Percentiles rank a stretch among this genome's conserved stretches.
Conservation (phyloP, 2,888 invertebrate species). For the Xanthostigma xanthostigma region DNA sequence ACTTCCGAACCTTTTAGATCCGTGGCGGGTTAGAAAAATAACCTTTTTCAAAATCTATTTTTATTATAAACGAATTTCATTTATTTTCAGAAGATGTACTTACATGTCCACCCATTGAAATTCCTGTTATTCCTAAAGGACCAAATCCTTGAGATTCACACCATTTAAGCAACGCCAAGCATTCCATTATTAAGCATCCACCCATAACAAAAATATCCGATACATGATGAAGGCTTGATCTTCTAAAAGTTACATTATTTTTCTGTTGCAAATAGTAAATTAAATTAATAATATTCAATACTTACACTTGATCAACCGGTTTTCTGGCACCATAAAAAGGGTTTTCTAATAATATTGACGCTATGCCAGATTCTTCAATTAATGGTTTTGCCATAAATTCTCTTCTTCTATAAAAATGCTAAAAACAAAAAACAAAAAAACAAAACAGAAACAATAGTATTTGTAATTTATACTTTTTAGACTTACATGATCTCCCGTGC, state of each 20-base stretch:
- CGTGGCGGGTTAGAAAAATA: no score
- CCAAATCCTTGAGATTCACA: conserved; percentile 82
- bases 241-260: conserved; percentile 32
- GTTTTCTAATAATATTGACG: conserved; percentile 88
- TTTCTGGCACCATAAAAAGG: conserved; percentile 88
- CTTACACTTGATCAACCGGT: conserved; percentile 73
- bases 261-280: conserved; percentile 7
- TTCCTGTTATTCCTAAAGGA: conserved; percentile 85
- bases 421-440: conserved; percentile 17
- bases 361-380: conserved; percentile 77
- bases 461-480: background rate
- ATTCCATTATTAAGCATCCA: conserved; percentile 87
- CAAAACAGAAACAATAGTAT: background rate
- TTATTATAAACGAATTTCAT: no score
- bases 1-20: no score
- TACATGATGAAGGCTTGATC: conserved; percentile 86
- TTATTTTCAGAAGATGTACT: conserved; percentile 25
- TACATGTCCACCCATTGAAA: conserved; percentile 98
- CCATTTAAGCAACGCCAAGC: conserved; percentile 85
- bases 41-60: no score
- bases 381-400: conserved; percentile 83
- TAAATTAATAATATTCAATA: conserved; percentile 12
- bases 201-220: conserved; percentile 99
- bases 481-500: conserved; percentile 94
- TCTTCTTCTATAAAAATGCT: conserved; percentile 86